phyloP scores from a whole-genome alignment of 1,140 invertebrate species.

The Hycleus cichorii region DNA sequence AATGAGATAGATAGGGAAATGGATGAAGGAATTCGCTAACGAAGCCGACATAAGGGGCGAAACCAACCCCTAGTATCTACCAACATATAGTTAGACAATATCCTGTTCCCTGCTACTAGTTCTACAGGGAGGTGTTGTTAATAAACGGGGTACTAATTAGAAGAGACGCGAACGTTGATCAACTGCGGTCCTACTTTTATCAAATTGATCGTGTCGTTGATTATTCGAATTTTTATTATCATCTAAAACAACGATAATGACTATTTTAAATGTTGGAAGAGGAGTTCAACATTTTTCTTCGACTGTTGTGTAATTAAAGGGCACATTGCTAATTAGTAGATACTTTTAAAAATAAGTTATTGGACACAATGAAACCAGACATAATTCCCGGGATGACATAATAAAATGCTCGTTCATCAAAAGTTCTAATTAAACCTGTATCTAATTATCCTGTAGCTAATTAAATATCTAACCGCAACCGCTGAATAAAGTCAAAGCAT shows the following conservation, averaged over 20 bases:
- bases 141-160: constrained; percentile 13
- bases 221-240: too few species aligned
- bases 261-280: too few species aligned
- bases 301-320: too few species aligned
- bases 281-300: too few species aligned
- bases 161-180: constrained; percentile 2
- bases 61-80: constrained; percentile 3
- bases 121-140: constrained; percentile 7
- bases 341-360: constrained; percentile 16
- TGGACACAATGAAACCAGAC: constrained; percentile 23
- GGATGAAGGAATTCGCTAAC: constrained; percentile 14
- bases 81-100: too few species aligned
- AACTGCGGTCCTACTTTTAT: constrained; percentile 7
- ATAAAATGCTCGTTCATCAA: constrained; percentile 32
- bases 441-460: constrained; percentile 37
- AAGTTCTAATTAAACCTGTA: constrained; percentile 38
- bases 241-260: too few species aligned
- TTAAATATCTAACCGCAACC: constrained; percentile 36
- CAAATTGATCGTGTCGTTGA: too few species aligned
- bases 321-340: constrained; percentile 9
- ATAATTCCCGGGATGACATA: constrained; percentile 22
- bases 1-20: background rate
- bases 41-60: constrained; percentile 8
- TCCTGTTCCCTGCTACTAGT: background rate
- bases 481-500: constrained; percentile 31